Percentiles rank a stretch among this genome's conserved stretches.
These are phyloP conservation scores for Tangara arthus DNA, from an alignment of 2,797 vertebrate genomes.

Conservation along the genomic window DNA sequence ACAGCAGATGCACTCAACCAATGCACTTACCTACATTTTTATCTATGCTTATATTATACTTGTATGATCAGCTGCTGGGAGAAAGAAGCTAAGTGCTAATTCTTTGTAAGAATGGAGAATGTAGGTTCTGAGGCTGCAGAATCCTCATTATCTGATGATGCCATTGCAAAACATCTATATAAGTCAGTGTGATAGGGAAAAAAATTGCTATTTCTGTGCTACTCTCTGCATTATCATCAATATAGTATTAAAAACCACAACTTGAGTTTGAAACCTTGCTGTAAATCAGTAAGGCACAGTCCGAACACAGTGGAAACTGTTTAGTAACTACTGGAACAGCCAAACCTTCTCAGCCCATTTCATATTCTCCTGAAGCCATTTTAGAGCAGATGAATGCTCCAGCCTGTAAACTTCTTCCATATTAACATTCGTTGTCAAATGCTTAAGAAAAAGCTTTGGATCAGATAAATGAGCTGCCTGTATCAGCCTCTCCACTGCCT, in stretches of 20 bases:
- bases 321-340: conserved; percentile 71
- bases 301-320: conserved; percentile 28
- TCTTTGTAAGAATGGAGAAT: neutral
- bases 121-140: neutral
- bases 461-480: conserved; percentile 70
- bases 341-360: conserved; percentile 81
- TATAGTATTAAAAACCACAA: neutral
- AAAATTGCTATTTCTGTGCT: neutral
- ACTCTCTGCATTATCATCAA: neutral
- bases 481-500: conserved; percentile 68
- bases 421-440: conserved; percentile 72
- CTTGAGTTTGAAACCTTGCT: neutral
- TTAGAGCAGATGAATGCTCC: conserved; percentile 71
- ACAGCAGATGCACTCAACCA: neutral
- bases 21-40: neutral
- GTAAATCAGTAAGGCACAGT: conserved; percentile 17
- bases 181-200: neutral
- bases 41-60: neutral
- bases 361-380: conserved; percentile 80
- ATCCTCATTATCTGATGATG: neutral
- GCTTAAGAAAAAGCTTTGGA: conserved; percentile 78
- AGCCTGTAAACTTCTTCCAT: conserved; percentile 79
- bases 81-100: neutral
- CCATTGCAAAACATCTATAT: neutral
- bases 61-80: neutral